These are phyloP conservation scores for Idris sp. DNA, from an alignment of 1,140 invertebrate genomes.

Conservation along the genomic window DNA sequence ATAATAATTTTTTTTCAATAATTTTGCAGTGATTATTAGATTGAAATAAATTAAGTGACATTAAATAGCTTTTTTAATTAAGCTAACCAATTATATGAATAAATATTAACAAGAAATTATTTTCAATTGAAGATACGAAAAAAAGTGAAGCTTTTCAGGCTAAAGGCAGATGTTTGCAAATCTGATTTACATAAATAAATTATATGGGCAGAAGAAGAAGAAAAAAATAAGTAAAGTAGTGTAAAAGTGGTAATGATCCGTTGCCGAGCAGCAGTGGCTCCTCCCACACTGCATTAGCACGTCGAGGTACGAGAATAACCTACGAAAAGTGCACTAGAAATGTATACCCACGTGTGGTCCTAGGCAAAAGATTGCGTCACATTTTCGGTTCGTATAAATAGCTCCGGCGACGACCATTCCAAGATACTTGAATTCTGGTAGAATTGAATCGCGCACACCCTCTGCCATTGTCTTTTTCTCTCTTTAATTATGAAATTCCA, in stretches of 20 bases:
- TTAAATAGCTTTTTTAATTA: no score
- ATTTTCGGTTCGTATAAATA: slow-evolving; percentile 40
- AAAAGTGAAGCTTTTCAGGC: no score
- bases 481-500: slow-evolving; percentile 48
- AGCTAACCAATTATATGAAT: no score
- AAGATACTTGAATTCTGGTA: slow-evolving; percentile 22
- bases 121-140: no score
- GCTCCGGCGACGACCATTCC: slow-evolving; percentile 5
- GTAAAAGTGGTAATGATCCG: slow-evolving; percentile 9
- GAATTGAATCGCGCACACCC: background rate
- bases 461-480: slow-evolving; percentile 18
- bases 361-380: slow-evolving; percentile 54
- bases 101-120: no score
- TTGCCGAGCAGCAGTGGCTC: slow-evolving; percentile 12
- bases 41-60: no score
- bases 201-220: no score
- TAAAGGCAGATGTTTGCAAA: no score
- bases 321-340: slow-evolving; percentile 35
- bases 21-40: no score
- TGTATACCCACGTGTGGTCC: slow-evolving; percentile 60
- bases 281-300: slow-evolving; percentile 41
- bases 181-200: no score
- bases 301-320: slow-evolving; percentile 48
- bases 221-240: no score
- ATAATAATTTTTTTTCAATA: no score